phyloP scores from a whole-genome alignment of 2,797 vertebrate genomes.

The Numenius phaeopus region DNA sequence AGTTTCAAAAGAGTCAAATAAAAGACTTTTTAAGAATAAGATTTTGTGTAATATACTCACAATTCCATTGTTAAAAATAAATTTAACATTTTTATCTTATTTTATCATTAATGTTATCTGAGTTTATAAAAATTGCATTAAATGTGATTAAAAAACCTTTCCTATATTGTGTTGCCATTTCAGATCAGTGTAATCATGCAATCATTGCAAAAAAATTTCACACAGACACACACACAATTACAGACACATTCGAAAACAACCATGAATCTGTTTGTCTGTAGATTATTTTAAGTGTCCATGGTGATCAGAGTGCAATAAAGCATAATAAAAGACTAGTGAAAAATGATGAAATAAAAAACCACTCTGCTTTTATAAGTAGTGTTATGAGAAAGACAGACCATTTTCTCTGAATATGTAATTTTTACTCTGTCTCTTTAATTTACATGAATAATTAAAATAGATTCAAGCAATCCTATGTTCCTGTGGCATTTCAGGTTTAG shows the following conservation, averaged over 20 bases:
- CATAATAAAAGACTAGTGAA: constrained; percentile 25
- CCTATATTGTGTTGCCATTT: neutral
- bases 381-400: neutral
- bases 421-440: constrained; percentile 51
- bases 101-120: neutral
- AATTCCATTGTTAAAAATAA: neutral
- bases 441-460: constrained; percentile 42
- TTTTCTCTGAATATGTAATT: constrained; percentile 10
- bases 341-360: neutral
- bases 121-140: neutral
- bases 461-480: neutral
- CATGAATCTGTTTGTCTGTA: neutral
- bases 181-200: neutral
- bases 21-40: neutral
- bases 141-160: neutral
- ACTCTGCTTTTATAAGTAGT: neutral
- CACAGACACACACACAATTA: neutral
- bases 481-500: neutral
- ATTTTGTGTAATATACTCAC: neutral
- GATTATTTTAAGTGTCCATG: constrained; percentile 1
- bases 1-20: neutral
- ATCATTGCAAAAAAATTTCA: neutral
- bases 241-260: neutral
- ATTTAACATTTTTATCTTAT: neutral
- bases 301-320: constrained; percentile 28